Percentiles rank a stretch among this genome's conserved stretches.
These are phyloP conservation scores for Butorides virescens DNA, from an alignment of 2,113 vertebrate species.

Conservation along the genomic window DNA sequence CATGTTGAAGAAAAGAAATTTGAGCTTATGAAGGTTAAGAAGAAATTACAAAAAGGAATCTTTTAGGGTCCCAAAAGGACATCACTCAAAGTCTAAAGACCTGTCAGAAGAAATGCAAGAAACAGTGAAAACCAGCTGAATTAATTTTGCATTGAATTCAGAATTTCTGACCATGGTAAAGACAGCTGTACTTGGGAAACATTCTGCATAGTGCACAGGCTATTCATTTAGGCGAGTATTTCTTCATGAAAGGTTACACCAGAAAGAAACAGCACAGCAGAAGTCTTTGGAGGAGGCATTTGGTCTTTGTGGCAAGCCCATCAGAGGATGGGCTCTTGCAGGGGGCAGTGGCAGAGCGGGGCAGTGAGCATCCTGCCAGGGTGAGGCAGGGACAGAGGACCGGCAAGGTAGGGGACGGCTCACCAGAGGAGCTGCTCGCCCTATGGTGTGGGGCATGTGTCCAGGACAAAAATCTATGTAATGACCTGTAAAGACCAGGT, in stretches of 20 bases:
- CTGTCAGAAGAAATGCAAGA: not conserved
- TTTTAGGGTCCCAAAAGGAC: not conserved
- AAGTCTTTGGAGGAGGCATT: not conserved
- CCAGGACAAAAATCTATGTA: not conserved
- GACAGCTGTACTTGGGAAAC: not conserved
- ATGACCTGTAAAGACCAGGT: not conserved
- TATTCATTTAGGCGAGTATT: not conserved
- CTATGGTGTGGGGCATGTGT: not conserved
- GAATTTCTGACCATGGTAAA: not conserved
- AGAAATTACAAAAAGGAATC: not conserved
- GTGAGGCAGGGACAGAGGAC: not conserved
- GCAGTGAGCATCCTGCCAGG: not conserved
- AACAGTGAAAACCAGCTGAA: not conserved
- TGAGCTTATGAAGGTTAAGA: not conserved
- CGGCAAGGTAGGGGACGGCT: not conserved
- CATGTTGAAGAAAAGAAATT: not conserved
- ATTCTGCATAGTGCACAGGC: not conserved
- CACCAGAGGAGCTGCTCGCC: fast-evolving
- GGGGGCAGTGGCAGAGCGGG: not conserved
- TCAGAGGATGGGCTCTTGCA: not conserved
- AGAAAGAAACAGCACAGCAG: not conserved
- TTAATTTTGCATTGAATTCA: not conserved
- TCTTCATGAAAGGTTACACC: not conserved
- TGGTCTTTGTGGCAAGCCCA: not conserved
- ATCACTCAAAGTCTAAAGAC: not conserved